Conservation (phyloP, 2,888 invertebrate genomes). For the Coelogynopora nodosa region DNA sequence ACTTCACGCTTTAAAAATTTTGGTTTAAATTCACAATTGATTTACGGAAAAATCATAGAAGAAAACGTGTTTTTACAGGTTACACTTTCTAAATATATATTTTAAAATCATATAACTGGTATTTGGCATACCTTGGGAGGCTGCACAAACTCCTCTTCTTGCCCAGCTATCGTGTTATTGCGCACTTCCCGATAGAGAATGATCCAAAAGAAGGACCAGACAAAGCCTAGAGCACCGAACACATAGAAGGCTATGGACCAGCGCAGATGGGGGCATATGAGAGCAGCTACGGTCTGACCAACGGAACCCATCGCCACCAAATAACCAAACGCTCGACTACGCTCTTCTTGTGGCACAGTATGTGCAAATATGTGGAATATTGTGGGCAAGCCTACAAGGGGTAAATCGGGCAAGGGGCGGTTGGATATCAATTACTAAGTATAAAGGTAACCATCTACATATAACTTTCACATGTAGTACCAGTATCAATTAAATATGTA, state of each 20-base stretch:
- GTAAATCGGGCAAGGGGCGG: too few species aligned
- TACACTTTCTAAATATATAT: too few species aligned
- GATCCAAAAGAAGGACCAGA: constrained; percentile 70
- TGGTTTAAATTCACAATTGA: too few species aligned
- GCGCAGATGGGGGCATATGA: constrained; percentile 70
- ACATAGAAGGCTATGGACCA: constrained; percentile 71
- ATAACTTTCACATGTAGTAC: too few species aligned
- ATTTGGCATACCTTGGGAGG: constrained; percentile 57
- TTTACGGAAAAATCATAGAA: too few species aligned
- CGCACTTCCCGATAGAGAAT: constrained; percentile 67
- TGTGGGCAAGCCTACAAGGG: constrained; percentile 71
- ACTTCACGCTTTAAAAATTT: too few species aligned
- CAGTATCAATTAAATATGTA: too few species aligned
- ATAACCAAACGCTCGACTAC: constrained; percentile 72
- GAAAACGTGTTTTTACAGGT: too few species aligned
- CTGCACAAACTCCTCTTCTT: constrained; percentile 60
- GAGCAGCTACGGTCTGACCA: constrained; percentile 72
- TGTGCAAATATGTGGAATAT: constrained; percentile 74
- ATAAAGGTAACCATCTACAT: too few species aligned
- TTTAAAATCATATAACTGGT: not conserved
- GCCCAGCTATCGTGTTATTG: constrained; percentile 50
- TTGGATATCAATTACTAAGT: too few species aligned
- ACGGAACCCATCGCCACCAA: constrained; percentile 72
- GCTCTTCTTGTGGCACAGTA: constrained; percentile 70
- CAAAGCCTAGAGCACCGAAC: constrained; percentile 69